These are phyloP conservation scores for Scolanthus callimorphus DNA, from an alignment of 92 coral and sea anemone species.

Conservation along the genomic window DNA sequence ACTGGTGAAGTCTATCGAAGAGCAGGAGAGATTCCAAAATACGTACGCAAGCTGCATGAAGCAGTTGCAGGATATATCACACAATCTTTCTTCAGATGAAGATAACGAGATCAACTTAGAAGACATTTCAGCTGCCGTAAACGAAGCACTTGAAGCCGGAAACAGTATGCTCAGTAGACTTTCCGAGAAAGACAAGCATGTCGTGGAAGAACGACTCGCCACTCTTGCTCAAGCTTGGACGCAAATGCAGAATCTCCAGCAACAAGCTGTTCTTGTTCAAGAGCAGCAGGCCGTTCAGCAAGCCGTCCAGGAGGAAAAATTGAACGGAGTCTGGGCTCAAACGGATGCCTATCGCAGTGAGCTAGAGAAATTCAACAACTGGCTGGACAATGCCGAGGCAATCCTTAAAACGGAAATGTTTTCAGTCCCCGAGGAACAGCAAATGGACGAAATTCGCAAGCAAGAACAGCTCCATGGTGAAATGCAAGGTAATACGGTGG, in stretches of 20 bases:
- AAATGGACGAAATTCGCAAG: conserved; percentile 69
- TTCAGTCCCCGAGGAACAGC: conserved; percentile 86
- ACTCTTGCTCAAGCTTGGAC: conserved; percentile 67
- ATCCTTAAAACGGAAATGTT: conserved; percentile 72
- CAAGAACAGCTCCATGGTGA: conserved; percentile 77
- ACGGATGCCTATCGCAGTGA: conserved; percentile 45
- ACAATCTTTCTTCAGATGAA: conserved; percentile 22
- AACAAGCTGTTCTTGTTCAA: conserved; percentile 52
- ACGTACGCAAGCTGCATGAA: conserved; percentile 64
- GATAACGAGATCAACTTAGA: conserved; percentile 13
- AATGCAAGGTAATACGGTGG: conserved; percentile 59
- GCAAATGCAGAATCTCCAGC: conserved; percentile 50
- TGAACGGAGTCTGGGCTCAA: conserved; percentile 12
- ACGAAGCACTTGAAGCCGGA: conserved; percentile 69
- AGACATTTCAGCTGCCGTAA: conserved; percentile 29
- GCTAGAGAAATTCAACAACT: conserved; percentile 44
- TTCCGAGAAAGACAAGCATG: conserved; percentile 47
- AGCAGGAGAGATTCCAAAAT: conserved; percentile 65
- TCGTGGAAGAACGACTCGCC: conserved; percentile 61
- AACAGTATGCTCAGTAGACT: conserved; percentile 38
- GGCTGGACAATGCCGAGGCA: conserved; percentile 76
- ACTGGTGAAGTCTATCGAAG: conserved; percentile 37
- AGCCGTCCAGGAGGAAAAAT: conserved; percentile 35
- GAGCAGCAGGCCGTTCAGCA: conserved; percentile 14
- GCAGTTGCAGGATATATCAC: conserved; percentile 46